Evolutionary conservation across 2,888 invertebrate species (phyloP).

Genomic region (Lasioglossum calceatum): DNA sequence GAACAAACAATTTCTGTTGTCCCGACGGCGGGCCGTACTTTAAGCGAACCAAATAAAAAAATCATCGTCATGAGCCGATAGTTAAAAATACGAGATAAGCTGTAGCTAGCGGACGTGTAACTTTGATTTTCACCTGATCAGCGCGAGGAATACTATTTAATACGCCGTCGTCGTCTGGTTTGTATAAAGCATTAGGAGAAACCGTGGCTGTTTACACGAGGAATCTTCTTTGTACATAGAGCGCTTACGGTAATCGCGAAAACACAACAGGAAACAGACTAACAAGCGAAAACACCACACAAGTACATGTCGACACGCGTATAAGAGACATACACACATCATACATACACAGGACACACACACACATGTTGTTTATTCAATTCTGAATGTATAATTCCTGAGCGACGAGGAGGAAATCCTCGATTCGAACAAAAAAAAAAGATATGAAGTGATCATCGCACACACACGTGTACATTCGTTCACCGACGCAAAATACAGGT

Average conservation of each 20-base stretch:
- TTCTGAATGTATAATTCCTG: slow-evolving; percentile 68
- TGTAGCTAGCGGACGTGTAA: slow-evolving; percentile 58
- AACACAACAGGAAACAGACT: slow-evolving; percentile 5
- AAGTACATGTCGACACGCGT: slow-evolving; percentile 5
- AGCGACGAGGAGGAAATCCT: slow-evolving; percentile 65
- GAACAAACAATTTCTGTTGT: background rate
- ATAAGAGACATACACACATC: background rate
- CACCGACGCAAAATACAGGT: slow-evolving; percentile 79
- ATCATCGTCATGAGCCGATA: slow-evolving; percentile 56
- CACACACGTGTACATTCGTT: slow-evolving; percentile 81
- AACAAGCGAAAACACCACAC: background rate
- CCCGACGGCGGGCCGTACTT: slow-evolving; percentile 49
- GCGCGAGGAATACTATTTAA: slow-evolving; percentile 60
- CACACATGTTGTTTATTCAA: slow-evolving; percentile 66
- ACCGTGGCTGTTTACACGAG: slow-evolving; percentile 76
- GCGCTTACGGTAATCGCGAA: slow-evolving; percentile 68
- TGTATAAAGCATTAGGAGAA: slow-evolving; percentile 74
- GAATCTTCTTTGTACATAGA: slow-evolving; percentile 69
- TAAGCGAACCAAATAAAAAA: slow-evolving; percentile 65
- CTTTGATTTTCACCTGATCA: slow-evolving; percentile 54
- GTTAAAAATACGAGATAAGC: slow-evolving; percentile 59
- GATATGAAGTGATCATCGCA: slow-evolving; percentile 65
- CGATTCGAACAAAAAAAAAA: background rate
- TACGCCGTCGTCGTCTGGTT: slow-evolving; percentile 65
- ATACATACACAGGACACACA: background rate